phyloP scores from a whole-genome alignment of 1,140 invertebrate species.

The Philopotamus ludificatus region DNA sequence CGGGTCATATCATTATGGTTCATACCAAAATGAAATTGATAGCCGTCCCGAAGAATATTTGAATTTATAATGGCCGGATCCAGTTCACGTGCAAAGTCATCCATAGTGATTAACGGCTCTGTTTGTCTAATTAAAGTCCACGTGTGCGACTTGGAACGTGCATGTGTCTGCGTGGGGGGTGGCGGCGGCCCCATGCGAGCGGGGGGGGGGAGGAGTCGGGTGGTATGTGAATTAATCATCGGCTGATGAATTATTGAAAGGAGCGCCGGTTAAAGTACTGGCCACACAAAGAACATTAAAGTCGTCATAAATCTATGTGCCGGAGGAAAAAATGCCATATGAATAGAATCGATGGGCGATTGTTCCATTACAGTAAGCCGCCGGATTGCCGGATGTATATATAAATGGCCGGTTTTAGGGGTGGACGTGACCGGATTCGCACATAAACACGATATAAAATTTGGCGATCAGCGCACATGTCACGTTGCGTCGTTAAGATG shows the following conservation, averaged over 20 bases:
- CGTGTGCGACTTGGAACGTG: no score
- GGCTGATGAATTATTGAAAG: slow-evolving; percentile 31
- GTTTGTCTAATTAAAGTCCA: no score
- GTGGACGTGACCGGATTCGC: slow-evolving; percentile 18
- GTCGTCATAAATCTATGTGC: slow-evolving; percentile 26
- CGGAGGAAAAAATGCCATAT: slow-evolving; percentile 13
- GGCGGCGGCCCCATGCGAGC: background rate
- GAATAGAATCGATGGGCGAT: slow-evolving; percentile 23
- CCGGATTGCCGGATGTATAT: slow-evolving; percentile 19
- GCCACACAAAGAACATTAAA: slow-evolving; percentile 31
- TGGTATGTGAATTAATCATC: slow-evolving; percentile 17
- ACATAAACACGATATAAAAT: slow-evolving; percentile 18
- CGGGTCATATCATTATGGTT: no score
- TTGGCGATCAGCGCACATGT: slow-evolving; percentile 1
- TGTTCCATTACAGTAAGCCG: slow-evolving; percentile 18
- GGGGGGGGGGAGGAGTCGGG: background rate
- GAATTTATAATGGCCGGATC: no score
- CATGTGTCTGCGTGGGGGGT: background rate
- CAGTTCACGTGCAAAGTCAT: no score
- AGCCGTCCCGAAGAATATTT: no score
- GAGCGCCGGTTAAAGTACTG: slow-evolving; percentile 24
- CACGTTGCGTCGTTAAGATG: no score
- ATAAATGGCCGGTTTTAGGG: slow-evolving; percentile 12
- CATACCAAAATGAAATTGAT: no score
- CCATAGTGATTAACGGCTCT: no score